These are phyloP conservation scores for Triops longicaudatus DNA, from an alignment of 1,140 invertebrate species.

Conservation along the genomic window DNA sequence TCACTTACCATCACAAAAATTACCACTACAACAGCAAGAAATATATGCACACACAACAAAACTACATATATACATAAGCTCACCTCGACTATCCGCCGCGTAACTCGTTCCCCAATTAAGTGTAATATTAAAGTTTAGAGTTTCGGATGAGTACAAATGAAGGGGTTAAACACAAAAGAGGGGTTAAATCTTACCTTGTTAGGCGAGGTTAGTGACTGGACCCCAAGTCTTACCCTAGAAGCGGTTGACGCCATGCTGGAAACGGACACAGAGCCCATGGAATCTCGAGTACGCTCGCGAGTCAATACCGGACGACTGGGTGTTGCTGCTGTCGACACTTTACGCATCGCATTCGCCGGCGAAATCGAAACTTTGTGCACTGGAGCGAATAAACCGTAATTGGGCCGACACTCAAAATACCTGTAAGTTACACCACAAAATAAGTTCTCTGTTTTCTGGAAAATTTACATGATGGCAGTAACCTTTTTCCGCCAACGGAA, in stretches of 20 bases:
- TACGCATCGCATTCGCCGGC: slow-evolving; percentile 54
- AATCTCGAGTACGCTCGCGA: slow-evolving; percentile 73
- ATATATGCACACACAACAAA: too few species aligned
- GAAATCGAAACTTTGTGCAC: slow-evolving; percentile 74
- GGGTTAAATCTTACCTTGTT: slow-evolving; percentile 11
- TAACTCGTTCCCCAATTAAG: too few species aligned
- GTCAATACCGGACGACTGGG: slow-evolving; percentile 51
- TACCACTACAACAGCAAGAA: too few species aligned
- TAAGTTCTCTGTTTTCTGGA: background rate
- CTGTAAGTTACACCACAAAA: slow-evolving; percentile 44
- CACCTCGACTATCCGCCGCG: too few species aligned
- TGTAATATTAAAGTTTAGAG: background rate
- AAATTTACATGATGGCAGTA: slow-evolving; percentile 13
- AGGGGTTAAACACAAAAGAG: background rate
- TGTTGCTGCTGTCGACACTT: slow-evolving; percentile 48
- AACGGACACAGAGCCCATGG: slow-evolving; percentile 58
- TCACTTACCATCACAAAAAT: too few species aligned
- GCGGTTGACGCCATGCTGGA: slow-evolving; percentile 58
- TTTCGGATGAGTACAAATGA: background rate
- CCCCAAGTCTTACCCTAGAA: slow-evolving; percentile 51
- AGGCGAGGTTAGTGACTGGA: slow-evolving; percentile 50
- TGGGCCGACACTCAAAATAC: slow-evolving; percentile 86
- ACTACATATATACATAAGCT: too few species aligned
- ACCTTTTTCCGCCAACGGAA: slow-evolving; percentile 65
- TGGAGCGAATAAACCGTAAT: slow-evolving; percentile 87